phyloP scores from a whole-genome alignment of 2,888 invertebrate genomes.

The Philhelius pedissequus region DNA sequence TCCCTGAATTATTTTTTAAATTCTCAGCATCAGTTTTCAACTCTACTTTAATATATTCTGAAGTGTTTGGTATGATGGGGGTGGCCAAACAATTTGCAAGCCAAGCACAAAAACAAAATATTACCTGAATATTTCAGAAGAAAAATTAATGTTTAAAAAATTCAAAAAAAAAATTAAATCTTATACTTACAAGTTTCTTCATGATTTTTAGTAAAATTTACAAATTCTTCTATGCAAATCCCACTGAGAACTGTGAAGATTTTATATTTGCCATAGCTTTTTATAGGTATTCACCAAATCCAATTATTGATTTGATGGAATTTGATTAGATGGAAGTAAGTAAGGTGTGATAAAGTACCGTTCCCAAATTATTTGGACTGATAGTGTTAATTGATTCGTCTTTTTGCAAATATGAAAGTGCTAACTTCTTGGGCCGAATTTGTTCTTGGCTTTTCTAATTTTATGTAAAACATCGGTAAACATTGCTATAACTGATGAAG shows the following conservation, averaged over 20 bases:
- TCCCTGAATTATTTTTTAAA: background rate
- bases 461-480: background rate
- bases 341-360: background rate
- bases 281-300: conserved; percentile 11
- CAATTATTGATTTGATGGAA: background rate
- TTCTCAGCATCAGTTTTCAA: background rate
- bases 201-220: background rate
- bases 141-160: background rate
- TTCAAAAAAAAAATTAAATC: background rate
- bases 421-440: background rate
- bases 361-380: background rate
- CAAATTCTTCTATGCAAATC: background rate
- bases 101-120: background rate
- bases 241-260: background rate
- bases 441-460: background rate
- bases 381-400: conserved; percentile 29
- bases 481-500: background rate
- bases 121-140: conserved; percentile 5
- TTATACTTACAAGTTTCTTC: conserved; percentile 44
- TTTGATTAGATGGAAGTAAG: background rate
- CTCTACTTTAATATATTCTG: background rate
- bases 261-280: background rate
- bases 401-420: background rate
- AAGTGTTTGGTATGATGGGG: background rate
- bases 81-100: conserved; percentile 23